Conservation (phyloP, 2,113 vertebrate species). For the Brachyistius frenatus region DNA sequence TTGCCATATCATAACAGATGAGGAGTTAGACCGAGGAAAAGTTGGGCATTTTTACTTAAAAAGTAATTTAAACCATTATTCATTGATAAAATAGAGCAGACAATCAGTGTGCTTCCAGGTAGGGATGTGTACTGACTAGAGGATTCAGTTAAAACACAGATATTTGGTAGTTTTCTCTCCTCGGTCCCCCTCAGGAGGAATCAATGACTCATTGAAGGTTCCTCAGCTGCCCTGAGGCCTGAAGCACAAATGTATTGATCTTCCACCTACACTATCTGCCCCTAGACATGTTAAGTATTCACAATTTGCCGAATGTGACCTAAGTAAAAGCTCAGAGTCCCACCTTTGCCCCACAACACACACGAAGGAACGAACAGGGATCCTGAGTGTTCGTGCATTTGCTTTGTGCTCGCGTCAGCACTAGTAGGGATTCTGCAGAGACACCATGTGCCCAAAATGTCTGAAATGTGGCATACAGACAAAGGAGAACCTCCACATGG, state of each 20-base stretch:
- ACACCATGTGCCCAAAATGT: background rate
- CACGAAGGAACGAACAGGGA: background rate
- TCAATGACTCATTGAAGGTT: slow-evolving; percentile 32
- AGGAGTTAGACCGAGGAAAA: too few relatives aligned
- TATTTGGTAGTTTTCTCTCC: slow-evolving; percentile 11
- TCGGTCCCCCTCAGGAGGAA: slow-evolving; percentile 14
- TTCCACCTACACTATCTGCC: background rate
- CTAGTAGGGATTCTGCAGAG: background rate
- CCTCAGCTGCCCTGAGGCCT: slow-evolving; percentile 26
- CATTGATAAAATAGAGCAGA: background rate
- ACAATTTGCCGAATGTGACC: slow-evolving; percentile 5
- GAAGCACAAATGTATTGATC: slow-evolving; percentile 47
- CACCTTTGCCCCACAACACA: slow-evolving; percentile 19
- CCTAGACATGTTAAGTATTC: slow-evolving; percentile 18
- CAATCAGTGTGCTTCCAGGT: background rate
- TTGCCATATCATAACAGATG: too few relatives aligned
- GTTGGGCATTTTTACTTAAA: too few relatives aligned
- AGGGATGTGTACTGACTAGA: slow-evolving; percentile 19
- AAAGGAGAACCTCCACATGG: slow-evolving; percentile 28
- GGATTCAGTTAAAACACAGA: slow-evolving; percentile 19
- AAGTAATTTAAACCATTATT: too few relatives aligned
- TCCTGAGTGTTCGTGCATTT: slow-evolving; percentile 1
- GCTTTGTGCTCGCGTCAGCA: background rate
- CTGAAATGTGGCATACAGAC: slow-evolving; percentile 22
- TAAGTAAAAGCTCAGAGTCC: background rate